Percentiles rank a stretch among this genome's conserved stretches.
Evolutionary conservation across 2,888 invertebrate genomes (phyloP).

Genomic region (Agonopterix alstromeriana): DNA sequence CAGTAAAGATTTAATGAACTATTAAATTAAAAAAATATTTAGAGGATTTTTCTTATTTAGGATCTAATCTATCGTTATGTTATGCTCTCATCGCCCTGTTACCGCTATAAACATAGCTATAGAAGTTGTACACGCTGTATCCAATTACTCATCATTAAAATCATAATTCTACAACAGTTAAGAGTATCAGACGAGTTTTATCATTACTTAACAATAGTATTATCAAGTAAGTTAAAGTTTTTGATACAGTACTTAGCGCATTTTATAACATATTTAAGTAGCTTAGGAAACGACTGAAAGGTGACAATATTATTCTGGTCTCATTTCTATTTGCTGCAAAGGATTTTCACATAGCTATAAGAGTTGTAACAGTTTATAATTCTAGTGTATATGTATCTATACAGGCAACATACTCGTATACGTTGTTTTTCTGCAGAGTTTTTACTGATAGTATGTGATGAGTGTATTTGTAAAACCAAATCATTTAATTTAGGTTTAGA

Average conservation of each 20-base stretch:
- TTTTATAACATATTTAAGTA: constrained; percentile 39
- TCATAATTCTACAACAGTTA: too few species aligned
- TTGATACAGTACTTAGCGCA: constrained; percentile 45
- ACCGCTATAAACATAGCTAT: too few species aligned
- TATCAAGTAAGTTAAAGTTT: constrained; percentile 9
- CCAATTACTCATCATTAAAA: neutral
- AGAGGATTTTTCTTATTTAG: too few species aligned
- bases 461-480: constrained; percentile 24
- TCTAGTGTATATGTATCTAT: neutral
- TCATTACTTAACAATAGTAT: neutral
- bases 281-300: constrained; percentile 61
- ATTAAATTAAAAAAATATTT: too few species aligned
- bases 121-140: neutral
- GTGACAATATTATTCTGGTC: constrained; percentile 67
- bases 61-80: too few species aligned
- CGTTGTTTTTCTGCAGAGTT: constrained; percentile 31
- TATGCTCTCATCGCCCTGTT: too few species aligned
- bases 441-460: constrained; percentile 44
- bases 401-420: constrained; percentile 7
- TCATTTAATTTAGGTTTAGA: too few species aligned
- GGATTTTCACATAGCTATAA: constrained; percentile 31
- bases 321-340: constrained; percentile 45
- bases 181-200: neutral
- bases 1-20: too few species aligned
- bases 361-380: constrained; percentile 22